Conservation (phyloP, 2,113 vertebrate species). For the Paramisgurnus dabryanus region DNA sequence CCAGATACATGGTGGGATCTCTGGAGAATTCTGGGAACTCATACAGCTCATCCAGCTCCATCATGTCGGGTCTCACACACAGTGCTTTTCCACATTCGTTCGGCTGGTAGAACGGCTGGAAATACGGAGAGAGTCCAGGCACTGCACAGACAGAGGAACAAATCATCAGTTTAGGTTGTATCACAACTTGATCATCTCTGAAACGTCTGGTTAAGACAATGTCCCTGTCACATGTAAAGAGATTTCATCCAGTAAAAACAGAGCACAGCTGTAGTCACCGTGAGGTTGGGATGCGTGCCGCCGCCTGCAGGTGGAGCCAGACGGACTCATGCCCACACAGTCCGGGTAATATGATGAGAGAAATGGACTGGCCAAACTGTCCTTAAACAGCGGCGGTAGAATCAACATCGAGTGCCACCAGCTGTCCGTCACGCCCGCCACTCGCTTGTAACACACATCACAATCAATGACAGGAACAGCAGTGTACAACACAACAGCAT, state of each 20-base stretch:
- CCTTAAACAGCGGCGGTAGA: slow-evolving; percentile 93
- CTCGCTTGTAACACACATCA: slow-evolving; percentile 78
- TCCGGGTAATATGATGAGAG: slow-evolving; percentile 94
- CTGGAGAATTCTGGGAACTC: slow-evolving; percentile 98
- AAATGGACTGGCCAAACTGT: slow-evolving; percentile 91
- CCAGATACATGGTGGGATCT: slow-evolving; percentile 97
- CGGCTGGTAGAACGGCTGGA: slow-evolving; percentile 98
- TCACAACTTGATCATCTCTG: no score
- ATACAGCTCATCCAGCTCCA: slow-evolving; percentile 98
- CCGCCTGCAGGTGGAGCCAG: slow-evolving; percentile 77
- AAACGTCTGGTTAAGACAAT: no score
- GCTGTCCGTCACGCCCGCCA: slow-evolving; percentile 89
- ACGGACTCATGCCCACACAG: slow-evolving; percentile 99
- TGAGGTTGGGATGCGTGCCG: slow-evolving; percentile 77
- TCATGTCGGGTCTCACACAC: slow-evolving; percentile 95
- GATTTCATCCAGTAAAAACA: no score
- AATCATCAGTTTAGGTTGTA: no score
- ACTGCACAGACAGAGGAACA: slow-evolving; percentile 66
- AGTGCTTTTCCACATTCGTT: slow-evolving; percentile 97
- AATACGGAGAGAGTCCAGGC: slow-evolving; percentile 89
- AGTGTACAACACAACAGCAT: background rate
- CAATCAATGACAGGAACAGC: background rate
- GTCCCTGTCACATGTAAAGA: no score
- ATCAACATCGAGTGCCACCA: slow-evolving; percentile 99
- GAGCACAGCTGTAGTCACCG: slow-evolving; percentile 60